phyloP scores from a whole-genome alignment of 2,113 vertebrate species.

The Lutjanus erythropterus region DNA sequence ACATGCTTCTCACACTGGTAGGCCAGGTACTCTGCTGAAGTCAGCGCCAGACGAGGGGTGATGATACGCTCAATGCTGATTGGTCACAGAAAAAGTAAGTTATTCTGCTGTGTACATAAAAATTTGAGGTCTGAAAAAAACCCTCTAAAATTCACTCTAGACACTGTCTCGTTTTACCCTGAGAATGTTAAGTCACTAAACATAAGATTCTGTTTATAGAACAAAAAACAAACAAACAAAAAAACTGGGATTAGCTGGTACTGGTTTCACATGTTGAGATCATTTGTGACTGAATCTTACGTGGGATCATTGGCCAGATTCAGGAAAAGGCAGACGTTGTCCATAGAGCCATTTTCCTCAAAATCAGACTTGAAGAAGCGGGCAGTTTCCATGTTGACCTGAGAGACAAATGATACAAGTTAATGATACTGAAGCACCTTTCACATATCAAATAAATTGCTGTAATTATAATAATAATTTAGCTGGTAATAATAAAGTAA shows the following conservation, averaged over 20 bases:
- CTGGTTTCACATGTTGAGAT: background rate
- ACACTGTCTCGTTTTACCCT: background rate
- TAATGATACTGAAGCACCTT: background rate
- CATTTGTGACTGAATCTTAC: slow-evolving; percentile 68
- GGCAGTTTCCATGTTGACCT: slow-evolving; percentile 91
- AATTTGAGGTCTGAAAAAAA: background rate
- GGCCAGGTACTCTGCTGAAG: slow-evolving; percentile 87
- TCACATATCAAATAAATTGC: background rate
- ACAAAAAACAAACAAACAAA: background rate
- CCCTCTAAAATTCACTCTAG: background rate
- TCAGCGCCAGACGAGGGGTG: slow-evolving; percentile 88
- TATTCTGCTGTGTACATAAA: background rate
- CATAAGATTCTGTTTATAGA: background rate
- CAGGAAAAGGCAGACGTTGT: slow-evolving; percentile 89
- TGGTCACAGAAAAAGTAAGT: slow-evolving; percentile 2
- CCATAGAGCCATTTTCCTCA: slow-evolving; percentile 90
- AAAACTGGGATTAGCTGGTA: no score
- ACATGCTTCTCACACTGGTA: slow-evolving; percentile 91
- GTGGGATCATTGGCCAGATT: slow-evolving; percentile 89
- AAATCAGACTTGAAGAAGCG: slow-evolving; percentile 90
- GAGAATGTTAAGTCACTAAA: background rate
- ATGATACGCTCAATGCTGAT: slow-evolving; percentile 89
- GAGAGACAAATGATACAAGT: background rate
- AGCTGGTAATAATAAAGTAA: no score
- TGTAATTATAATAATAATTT: no score